These are phyloP conservation scores for Boulengeromyrus knoepffleri DNA, from an alignment of 2,113 vertebrate genomes.

Conservation along the genomic window DNA sequence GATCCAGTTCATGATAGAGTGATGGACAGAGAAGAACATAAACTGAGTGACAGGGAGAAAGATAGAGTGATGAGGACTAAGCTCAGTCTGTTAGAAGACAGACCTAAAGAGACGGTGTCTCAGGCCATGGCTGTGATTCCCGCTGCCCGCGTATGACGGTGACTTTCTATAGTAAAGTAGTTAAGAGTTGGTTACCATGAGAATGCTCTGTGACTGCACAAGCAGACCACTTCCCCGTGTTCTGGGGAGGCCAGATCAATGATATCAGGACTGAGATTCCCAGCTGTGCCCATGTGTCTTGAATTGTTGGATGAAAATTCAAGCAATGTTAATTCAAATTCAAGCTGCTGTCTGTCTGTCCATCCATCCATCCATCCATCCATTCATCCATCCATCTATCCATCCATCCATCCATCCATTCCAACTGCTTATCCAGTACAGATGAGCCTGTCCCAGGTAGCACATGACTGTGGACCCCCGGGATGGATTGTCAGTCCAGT, in stretches of 20 bases:
- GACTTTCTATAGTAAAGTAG: not conserved
- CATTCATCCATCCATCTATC: not conserved
- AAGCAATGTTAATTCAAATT: not conserved
- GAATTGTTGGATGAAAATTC: constrained; percentile 2
- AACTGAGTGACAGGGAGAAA: constrained; percentile 8
- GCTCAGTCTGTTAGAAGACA: not conserved
- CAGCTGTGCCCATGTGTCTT: not conserved
- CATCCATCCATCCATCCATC: not conserved
- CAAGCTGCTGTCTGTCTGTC: not conserved
- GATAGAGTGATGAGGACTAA: not conserved
- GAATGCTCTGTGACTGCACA: not conserved
- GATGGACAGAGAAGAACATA: constrained; percentile 11
- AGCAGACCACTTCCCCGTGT: not conserved
- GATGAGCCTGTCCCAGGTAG: not conserved
- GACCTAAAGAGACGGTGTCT: not conserved
- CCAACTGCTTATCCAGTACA: not conserved
- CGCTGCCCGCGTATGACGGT: not conserved
- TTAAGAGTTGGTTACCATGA: not conserved
- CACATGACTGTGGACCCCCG: not conserved
- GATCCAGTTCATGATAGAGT: constrained; percentile 3
- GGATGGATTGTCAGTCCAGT: not conserved
- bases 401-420: not conserved
- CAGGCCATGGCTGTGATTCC: not conserved
- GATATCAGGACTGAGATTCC: not conserved
- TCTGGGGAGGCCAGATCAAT: not conserved